Base-by-base conservation (phyloP, 2,113 vertebrate species). In the Cisticola juncidis region DNA sequence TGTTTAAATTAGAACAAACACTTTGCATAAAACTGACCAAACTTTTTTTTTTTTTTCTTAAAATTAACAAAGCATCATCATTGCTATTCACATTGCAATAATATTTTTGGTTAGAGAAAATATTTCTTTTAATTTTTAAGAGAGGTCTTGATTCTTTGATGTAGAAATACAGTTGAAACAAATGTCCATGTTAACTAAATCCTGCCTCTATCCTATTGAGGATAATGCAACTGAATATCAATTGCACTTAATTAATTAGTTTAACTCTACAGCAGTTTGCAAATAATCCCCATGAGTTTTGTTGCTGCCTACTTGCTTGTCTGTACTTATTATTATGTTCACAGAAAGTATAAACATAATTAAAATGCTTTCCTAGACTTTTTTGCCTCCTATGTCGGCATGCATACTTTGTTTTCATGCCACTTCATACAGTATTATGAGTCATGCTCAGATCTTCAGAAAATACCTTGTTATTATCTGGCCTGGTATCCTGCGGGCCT, bases 211-310 rank as follows among this genome's bases (percentile, higher is more conserved):
- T 50, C 64, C 88, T 89, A n/a, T 16, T 84, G 82, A 97, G 83
- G 47, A 72, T 95, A 94, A 84, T 89, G 76, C 77, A 91, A 40
- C 69, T 86, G 92, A 89, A 74, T 97, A 96, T 94, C 92, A 95
- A 79, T 94, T 94, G 88, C 94, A 78, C 69, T 84, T 96, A 96
- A 97, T 97, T 95, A 96, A 97, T 97, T 95, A 94, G 79, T 66
- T 96, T 78, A 94, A 93, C 94, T 96, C 94, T 78, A 68, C 83
- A 94, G 60, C 73, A 94, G 91, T 95, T 95, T 95, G 80, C 94
- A 94, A 89, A 94, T 89, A 97, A 95, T 96, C 35, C 94, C 83
- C 92, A 45, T 71, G 94, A 86, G 95, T 94, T 95, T 94, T 93
- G 53, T 81, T 95, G 69, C 91, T 96, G 86, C 94, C 86, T 94